Base-by-base conservation (phyloP, 2,888 invertebrate species). In the Nasonovia ribisnigri region DNA sequence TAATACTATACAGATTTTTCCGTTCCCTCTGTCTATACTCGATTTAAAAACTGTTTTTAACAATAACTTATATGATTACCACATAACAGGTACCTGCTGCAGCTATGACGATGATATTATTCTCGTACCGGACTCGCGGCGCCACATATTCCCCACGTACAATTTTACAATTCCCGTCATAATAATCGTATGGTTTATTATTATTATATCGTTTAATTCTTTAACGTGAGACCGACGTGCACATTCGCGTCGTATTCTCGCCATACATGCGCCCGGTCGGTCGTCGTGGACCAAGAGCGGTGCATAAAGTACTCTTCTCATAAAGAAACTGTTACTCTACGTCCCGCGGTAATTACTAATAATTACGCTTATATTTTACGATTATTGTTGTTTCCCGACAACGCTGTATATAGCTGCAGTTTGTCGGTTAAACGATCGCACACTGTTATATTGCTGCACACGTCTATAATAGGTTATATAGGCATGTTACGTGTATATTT, bases 361-460 rank as follows among this genome's bases (percentile, higher is more conserved):
- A 77, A 77, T 77, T 77, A 77, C 77, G 36, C 36, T 77, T 77
- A 77, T 77, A 36, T 77, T 77, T 77, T 77, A 77, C 77, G 77
- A 77, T 77, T 36, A 77, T 77, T 77, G 77, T 77, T 77, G 77
- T 77, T 77, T 77, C 77, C 77, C 77, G 77, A 77, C 77, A 36
- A 36, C 20, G 8, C 77, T 36, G 77, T 77, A 36, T 36, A 20
- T 77, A 77, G 77, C 36, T 36, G 36, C 77, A 77, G 77, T 77
- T 77, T 77, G 77, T 26, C 77, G 36, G 77, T 77, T 77, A 77
- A 77, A 36, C 77, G 77, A 36, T 77, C 36, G 77, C 36, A 77
- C 36, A 77, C 77, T 77, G 77, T 77, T 77, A 77, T 77, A 77
- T 20, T 36, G 77, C 20, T 77, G 77, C 77, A 77, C 77, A 77